These are phyloP conservation scores for Botia almorhae DNA, from an alignment of 2,797 vertebrate species.

Conservation along the genomic window DNA sequence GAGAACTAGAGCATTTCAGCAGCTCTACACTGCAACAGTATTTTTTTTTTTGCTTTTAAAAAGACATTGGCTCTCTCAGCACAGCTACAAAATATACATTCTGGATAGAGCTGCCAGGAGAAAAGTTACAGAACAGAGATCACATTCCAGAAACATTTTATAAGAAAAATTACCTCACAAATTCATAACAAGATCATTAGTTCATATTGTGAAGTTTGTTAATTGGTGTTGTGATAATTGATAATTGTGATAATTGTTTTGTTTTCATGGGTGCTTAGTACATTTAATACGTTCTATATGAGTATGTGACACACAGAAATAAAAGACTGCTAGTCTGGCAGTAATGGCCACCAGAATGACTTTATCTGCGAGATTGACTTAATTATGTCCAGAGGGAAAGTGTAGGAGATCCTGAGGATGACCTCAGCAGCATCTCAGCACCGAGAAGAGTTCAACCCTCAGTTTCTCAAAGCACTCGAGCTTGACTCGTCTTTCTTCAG, in stretches of 20 bases:
- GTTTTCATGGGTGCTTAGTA: conserved; percentile 10
- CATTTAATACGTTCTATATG: neutral
- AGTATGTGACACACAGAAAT: neutral
- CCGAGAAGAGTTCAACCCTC: conserved; percentile 33
- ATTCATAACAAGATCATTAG: too few species aligned
- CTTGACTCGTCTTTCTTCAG: conserved; percentile 41
- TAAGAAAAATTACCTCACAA: too few species aligned
- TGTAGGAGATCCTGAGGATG: neutral
- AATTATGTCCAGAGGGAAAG: conserved; percentile 55
- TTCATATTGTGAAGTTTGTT: too few species aligned
- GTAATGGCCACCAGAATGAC: conserved; percentile 29
- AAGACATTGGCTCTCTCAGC: too few species aligned
- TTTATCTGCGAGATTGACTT: conserved; percentile 57
- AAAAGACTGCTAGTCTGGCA: conserved; percentile 23
- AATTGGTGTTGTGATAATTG: too few species aligned
- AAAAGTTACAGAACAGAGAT: too few species aligned
- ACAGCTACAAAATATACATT: too few species aligned
- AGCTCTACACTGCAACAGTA: too few species aligned
- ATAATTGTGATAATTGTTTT: neutral
- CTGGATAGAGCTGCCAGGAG: too few species aligned
- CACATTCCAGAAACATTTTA: too few species aligned
- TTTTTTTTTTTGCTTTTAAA: too few species aligned
- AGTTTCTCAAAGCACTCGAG: conserved; percentile 30
- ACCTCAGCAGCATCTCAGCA: conserved; percentile 9
- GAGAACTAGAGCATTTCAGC: neutral